Evolutionary conservation across 2,113 vertebrate species (phyloP), one percentile per base, ranked within the genome.

Genomic region (Aythya baeri): DNA sequence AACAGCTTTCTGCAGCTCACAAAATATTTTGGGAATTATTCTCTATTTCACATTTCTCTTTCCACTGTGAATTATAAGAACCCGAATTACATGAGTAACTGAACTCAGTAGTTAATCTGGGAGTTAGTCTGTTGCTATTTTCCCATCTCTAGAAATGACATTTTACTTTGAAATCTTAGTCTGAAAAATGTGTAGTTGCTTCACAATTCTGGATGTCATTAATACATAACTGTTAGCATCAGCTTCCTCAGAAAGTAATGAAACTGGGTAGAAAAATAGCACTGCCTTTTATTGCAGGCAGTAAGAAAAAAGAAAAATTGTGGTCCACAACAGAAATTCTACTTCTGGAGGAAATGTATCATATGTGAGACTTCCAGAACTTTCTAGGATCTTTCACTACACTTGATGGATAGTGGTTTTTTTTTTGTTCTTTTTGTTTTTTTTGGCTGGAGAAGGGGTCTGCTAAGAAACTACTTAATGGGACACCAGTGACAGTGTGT

Each of bases 381-480:
- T 88, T 62, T 54, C 46, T 92, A 44, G n/a, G 32, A 32, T 63
- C 16, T 89, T 79, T 11, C 2, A 17, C 38, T 88, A 54, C 44
- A 41, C 49, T 82, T 58, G 4, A 17, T 49, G 31, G 29, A 59
- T 52, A 12, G 46, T 49, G 46, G 4, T 9, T 49, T 83, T 54
- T 88, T 70, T 20, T 41, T 67, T 43, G 43, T 67, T 46, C 26
- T 72, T 57, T 10, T 61, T 27, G 6, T 34, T 50, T 63, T 63
- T 38, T 38, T 79, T 93, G 29, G 0, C 61, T 93, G 38, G 73
- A 86, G n/a, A 78, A 96, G 88, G 94, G 90, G 63, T 92, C 66
- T 93, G 58, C 62, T 91, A 43, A 82, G 86, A 88, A 93, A 70
- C 49, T 93, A 27, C 38, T 79, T 89, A 87, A 55, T 91, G 61